Evolutionary conservation across 2,888 invertebrate genomes (phyloP), one percentile per base, ranked within the genome.

Genomic region (Lobophora halterata): DNA sequence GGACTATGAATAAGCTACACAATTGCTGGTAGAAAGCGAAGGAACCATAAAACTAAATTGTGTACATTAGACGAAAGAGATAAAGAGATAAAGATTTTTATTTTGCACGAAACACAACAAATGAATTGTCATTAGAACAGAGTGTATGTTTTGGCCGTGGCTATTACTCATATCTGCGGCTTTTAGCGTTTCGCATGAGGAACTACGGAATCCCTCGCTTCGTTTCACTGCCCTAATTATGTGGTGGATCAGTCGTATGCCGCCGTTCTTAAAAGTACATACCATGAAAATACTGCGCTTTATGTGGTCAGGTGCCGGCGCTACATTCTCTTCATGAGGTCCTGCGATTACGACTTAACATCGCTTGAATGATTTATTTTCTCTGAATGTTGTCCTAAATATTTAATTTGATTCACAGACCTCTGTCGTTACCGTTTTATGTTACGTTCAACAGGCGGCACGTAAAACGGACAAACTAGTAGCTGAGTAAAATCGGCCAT

Each of bases 101-200:
- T n/a, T n/a, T n/a, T n/a, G n/a, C n/a, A n/a, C n/a, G 17, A 8
- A 21, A 33, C 13, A 39, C 27, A 27, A 28, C 35, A 5, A 35
- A 40, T 43, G 20, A 35, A 31, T 37, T 23, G 23, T 21, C 39
- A 24, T 31, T 27, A 19, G 18, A 20, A 31, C 33, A 46, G 52
- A 48, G 48, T 49, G 42, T 49, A 55, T 49, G 49, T 55, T 52
- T 46, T 50, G 39, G 44, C 52, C 27, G 35, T n/a, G 27, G 10
- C 28, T 28, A 35, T 43, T 61, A 62, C 55, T 57, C 58, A 56
- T 43, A 52, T 65, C 59, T 52, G 46, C 58, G 49, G 56, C 53
- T 65, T 70, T 66, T 63, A 58, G 51, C 58, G 74, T 68, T 66
- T 67, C 69, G 71, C 72, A 56, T 65, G 68, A 74, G 55, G 57